phyloP scores from a whole-genome alignment of 2,888 invertebrate species.

The Synanthedon tipuliformis region DNA sequence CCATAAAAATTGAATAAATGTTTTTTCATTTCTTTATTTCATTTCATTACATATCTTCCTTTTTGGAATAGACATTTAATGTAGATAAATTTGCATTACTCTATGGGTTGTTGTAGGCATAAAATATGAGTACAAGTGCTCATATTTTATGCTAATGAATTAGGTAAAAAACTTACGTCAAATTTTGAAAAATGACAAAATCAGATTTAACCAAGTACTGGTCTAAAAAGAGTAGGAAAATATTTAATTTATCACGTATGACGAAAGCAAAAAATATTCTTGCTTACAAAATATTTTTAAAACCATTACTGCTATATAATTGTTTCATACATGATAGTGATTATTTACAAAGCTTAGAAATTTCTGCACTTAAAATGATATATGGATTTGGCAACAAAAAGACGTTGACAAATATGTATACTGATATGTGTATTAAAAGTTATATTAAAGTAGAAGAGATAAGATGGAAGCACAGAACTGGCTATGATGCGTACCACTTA shows the following conservation, averaged over 20 bases:
- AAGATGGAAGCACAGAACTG: constrained; percentile 23
- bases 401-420: constrained; percentile 20
- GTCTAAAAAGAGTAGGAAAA: constrained; percentile 13
- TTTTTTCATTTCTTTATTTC: too few species aligned
- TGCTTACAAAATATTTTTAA: constrained; percentile 34
- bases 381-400: constrained; percentile 12
- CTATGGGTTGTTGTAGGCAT: too few species aligned
- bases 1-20: too few species aligned
- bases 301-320: constrained; percentile 28
- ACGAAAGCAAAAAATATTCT: constrained; percentile 22
- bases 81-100: too few species aligned
- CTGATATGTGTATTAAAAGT: constrained; percentile 24
- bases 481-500: constrained; percentile 9
- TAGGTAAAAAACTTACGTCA: too few species aligned
- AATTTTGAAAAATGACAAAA: constrained; percentile 6
- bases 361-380: constrained; percentile 22
- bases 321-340: constrained; percentile 20
- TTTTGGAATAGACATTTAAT: too few species aligned
- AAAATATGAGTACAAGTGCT: too few species aligned
- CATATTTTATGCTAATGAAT: too few species aligned
- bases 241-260: constrained; percentile 16
- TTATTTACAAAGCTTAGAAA: constrained; percentile 22
- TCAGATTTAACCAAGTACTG: constrained; percentile 10
- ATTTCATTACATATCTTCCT: too few species aligned
- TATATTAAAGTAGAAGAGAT: constrained; percentile 27